These are phyloP conservation scores for Ochropacha duplaris DNA, from an alignment of 2,888 invertebrate genomes.

Conservation along the genomic window DNA sequence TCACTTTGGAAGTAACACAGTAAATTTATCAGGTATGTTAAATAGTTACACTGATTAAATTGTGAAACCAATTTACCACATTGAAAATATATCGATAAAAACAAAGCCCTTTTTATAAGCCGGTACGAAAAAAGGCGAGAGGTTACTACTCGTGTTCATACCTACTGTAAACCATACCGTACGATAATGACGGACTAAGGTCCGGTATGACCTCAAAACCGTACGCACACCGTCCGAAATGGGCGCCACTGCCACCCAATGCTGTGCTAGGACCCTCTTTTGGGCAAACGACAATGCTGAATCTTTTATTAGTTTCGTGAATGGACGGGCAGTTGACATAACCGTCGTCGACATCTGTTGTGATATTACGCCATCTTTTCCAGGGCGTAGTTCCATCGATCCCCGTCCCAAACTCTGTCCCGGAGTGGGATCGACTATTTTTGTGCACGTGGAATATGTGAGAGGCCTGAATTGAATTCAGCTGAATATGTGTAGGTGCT, in stretches of 20 bases:
- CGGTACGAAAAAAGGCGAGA: constrained; percentile 30
- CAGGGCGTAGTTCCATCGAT: constrained; percentile 59
- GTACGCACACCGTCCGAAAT: constrained; percentile 46
- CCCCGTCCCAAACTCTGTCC: constrained; percentile 41
- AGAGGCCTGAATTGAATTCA: constrained; percentile 59
- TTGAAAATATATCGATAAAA: too few relatives aligned
- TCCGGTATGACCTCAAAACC: constrained; percentile 58
- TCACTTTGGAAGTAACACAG: too few relatives aligned
- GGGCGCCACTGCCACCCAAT: constrained; percentile 60
- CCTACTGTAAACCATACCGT: constrained; percentile 58
- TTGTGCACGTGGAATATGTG: constrained; percentile 66
- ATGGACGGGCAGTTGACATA: constrained; percentile 79
- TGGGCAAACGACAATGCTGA: constrained; percentile 76
- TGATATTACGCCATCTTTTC: constrained; percentile 76
- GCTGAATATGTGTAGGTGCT: constrained; percentile 21
- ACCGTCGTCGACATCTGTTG: constrained; percentile 80
- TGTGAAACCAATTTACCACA: too few relatives aligned
- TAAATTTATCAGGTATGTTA: too few relatives aligned
- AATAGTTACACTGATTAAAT: too few relatives aligned
- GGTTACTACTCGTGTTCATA: constrained; percentile 55
- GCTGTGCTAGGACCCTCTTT: constrained; percentile 68
- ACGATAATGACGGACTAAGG: constrained; percentile 61
- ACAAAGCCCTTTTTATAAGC: constrained; percentile 1
- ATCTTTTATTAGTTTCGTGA: constrained; percentile 81
- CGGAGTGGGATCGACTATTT: constrained; percentile 57